These are phyloP conservation scores for Caenorhabditis sulstoni DNA, from an alignment of 2,888 invertebrate genomes.

Conservation along the genomic window DNA sequence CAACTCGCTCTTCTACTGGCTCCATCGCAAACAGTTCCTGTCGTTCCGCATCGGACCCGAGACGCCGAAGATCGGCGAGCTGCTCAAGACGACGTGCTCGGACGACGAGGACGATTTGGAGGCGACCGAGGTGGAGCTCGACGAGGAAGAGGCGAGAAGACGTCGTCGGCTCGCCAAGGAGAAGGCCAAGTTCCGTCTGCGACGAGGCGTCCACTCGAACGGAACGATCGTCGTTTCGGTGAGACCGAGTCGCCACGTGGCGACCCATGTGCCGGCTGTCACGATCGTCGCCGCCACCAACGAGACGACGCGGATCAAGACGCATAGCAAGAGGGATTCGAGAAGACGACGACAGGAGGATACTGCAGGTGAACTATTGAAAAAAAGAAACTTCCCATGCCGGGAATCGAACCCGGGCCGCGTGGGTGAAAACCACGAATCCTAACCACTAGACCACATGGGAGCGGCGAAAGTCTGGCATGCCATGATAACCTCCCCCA, in stretches of 20 bases:
- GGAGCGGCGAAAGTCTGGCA: conserved; percentile 30
- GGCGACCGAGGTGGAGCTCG: conserved; percentile 68
- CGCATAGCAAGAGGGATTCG: conserved; percentile 52
- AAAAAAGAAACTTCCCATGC: conserved; percentile 69
- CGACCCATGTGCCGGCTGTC: conserved; percentile 15
- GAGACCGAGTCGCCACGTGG: conserved; percentile 34
- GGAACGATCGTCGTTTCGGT: conserved; percentile 30
- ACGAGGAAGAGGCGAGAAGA: conserved; percentile 58
- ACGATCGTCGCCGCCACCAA: conserved; percentile 32
- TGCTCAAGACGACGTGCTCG: conserved; percentile 78
- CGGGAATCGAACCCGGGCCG: conserved; percentile 77
- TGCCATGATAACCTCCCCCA: no score
- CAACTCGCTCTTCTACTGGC: conserved; percentile 76
- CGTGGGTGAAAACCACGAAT: conserved; percentile 81
- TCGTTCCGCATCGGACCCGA: conserved; percentile 78
- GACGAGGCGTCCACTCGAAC: conserved; percentile 43
- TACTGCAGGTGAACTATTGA: conserved; percentile 40
- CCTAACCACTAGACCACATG: conserved; percentile 81
- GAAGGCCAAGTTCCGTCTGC: conserved; percentile 34
- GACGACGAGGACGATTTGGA: conserved; percentile 75
- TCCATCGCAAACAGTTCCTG: conserved; percentile 77
- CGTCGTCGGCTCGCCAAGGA: conserved; percentile 49
- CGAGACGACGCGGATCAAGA: conserved; percentile 31
- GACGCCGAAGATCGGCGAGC: conserved; percentile 79
- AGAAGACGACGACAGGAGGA: conserved; percentile 62